These are phyloP conservation scores for Achlya flavicornis DNA, from an alignment of 2,888 invertebrate genomes.

Conservation along the genomic window DNA sequence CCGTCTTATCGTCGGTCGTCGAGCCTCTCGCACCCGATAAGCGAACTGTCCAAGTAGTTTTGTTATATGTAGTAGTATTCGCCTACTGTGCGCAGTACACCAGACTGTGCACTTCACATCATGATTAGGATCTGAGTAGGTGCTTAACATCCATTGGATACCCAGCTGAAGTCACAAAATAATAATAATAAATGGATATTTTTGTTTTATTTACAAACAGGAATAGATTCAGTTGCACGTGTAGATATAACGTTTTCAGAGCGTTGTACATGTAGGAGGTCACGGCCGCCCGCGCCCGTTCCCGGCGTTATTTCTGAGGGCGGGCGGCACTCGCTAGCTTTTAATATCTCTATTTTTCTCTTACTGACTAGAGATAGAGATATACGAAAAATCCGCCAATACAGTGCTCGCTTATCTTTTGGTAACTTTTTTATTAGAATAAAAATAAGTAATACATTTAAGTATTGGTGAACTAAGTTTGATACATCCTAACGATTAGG, in stretches of 20 bases:
- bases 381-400: neutral
- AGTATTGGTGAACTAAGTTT: neutral
- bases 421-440: neutral
- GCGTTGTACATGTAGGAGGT: constrained; percentile 38
- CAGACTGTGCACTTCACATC: neutral
- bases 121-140: neutral
- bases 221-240: neutral
- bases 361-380: constrained; percentile 15
- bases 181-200: neutral
- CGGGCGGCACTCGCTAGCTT: constrained; percentile 31
- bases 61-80: neutral
- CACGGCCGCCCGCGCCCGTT: constrained; percentile 54
- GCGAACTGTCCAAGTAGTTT: constrained; percentile 39
- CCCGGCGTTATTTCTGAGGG: constrained; percentile 43
- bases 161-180: neutral
- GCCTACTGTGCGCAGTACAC: neutral
- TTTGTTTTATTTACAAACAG: too few species aligned
- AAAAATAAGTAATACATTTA: neutral
- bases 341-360: constrained; percentile 49
- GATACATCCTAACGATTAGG: neutral
- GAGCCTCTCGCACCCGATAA: constrained; percentile 70
- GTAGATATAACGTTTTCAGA: neutral
- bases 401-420: neutral
- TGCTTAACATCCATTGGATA: neutral
- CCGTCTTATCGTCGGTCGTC: constrained; percentile 77